A percentile compares a stretch with the other conserved stretches of the same genome.
Evolutionary conservation across 2,797 vertebrate species (phyloP).

Genomic region (Myotis myotis): DNA sequence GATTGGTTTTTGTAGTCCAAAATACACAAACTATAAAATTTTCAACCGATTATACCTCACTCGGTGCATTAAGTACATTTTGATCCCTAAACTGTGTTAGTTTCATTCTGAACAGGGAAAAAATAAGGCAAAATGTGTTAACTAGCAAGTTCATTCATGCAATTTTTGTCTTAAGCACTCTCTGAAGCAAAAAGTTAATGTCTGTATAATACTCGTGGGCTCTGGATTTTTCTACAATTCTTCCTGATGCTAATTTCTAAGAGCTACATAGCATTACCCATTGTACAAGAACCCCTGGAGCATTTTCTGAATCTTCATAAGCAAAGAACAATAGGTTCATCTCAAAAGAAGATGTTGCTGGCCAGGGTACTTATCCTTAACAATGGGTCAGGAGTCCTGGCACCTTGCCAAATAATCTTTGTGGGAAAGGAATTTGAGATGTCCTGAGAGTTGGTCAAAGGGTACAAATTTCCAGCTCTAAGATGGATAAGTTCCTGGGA

Average conservation of each 20-base stretch:
- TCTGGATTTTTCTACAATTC: background rate
- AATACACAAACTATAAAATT: background rate
- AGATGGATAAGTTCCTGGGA: background rate
- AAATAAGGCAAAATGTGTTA: conserved; percentile 1
- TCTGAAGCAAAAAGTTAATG: background rate
- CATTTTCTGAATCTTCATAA: background rate
- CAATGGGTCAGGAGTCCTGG: background rate
- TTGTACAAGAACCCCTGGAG: background rate
- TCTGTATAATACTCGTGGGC: background rate
- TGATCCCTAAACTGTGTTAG: background rate
- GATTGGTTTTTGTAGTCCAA: background rate
- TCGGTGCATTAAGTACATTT: background rate
- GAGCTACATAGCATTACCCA: background rate
- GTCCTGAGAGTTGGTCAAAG: background rate
- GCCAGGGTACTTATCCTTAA: background rate
- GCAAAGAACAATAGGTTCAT: background rate
- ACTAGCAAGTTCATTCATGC: background rate
- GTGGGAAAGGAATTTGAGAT: background rate
- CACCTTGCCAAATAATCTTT: background rate
- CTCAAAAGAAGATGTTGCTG: background rate
- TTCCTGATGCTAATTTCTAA: conserved; percentile 29
- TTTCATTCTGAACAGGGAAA: background rate
- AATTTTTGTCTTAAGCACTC: background rate
- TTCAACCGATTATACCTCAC: background rate
- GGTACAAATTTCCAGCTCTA: background rate